Percentiles rank a stretch among this genome's conserved stretches.
These are phyloP conservation scores for Scaptodrosophila latifasciaeformis DNA, from an alignment of 2,888 invertebrate genomes.

Conservation along the genomic window DNA sequence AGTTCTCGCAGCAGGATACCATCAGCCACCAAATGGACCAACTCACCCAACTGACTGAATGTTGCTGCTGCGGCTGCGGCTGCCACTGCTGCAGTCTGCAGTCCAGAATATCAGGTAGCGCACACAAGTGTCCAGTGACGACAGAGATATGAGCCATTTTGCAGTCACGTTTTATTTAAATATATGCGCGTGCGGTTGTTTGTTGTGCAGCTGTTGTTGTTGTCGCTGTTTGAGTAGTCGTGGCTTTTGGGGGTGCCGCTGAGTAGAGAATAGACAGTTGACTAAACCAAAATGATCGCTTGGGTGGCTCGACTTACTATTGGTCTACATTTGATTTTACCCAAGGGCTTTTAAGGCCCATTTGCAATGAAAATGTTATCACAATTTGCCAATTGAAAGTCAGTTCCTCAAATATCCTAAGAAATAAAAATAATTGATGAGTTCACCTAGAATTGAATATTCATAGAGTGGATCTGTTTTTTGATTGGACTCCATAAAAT, in stretches of 20 bases:
- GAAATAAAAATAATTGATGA: no score
- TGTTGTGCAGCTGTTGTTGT: slow-evolving; percentile 12
- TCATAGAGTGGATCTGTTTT: no score
- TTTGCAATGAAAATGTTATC: no score
- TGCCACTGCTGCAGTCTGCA: not conserved
- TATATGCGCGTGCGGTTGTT: slow-evolving; percentile 68
- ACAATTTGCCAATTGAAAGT: no score
- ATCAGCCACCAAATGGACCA: slow-evolving; percentile 33
- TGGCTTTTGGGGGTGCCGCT: slow-evolving; percentile 38
- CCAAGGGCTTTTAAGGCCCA: no score
- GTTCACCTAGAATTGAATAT: no score
- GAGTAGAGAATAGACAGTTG: no score
- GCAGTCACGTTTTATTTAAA: slow-evolving; percentile 69
- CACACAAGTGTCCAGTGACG: slow-evolving; percentile 69
- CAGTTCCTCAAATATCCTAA: no score
- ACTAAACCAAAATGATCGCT: slow-evolving; percentile 18
- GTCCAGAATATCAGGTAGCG: slow-evolving; percentile 55
- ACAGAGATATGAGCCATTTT: slow-evolving; percentile 65
- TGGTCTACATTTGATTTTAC: no score
- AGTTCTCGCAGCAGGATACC: slow-evolving; percentile 60
- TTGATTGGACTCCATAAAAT: no score
- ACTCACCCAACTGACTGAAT: slow-evolving; percentile 4
- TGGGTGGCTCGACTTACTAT: slow-evolving; percentile 49
- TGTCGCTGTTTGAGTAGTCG: not conserved
- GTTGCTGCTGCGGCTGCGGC: not conserved